A percentile compares a stretch with the other conserved stretches of the same genome.
Evolutionary conservation across 23 tunicate species (phyloP).

Genomic region (Styela clava): DNA sequence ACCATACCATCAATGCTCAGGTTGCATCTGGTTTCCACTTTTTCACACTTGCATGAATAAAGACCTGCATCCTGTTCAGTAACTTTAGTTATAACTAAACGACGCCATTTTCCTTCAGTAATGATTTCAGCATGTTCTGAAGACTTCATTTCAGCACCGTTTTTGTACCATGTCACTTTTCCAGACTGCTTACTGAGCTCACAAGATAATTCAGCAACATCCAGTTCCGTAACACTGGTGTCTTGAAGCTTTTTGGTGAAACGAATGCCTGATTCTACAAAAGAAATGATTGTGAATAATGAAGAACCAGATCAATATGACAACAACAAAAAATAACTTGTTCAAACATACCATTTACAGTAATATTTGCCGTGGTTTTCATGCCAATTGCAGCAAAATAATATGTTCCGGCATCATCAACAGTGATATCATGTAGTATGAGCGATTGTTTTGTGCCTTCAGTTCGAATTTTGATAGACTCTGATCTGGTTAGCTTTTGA

Average conservation of each 20-base stretch:
- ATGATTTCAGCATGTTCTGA: constrained; percentile 57
- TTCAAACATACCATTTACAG: constrained; percentile 63
- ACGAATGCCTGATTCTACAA: constrained; percentile 63
- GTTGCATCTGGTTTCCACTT: constrained; percentile 50
- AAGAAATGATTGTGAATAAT: not conserved
- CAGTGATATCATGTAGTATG: constrained; percentile 53
- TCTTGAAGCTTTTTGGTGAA: constrained; percentile 84
- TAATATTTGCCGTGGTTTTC: constrained; percentile 40
- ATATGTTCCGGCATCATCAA: constrained; percentile 63
- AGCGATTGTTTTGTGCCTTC: constrained; percentile 51
- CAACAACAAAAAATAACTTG: not conserved
- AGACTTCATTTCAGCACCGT: constrained; percentile 40
- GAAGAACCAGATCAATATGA: too few species aligned
- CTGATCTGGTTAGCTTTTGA: constrained; percentile 51
- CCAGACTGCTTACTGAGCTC: constrained; percentile 65
- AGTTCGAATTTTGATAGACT: constrained; percentile 52
- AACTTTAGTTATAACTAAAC: constrained; percentile 62
- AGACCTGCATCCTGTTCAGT: constrained; percentile 53
- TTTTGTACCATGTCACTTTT: constrained; percentile 82
- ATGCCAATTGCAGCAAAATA: constrained; percentile 59
- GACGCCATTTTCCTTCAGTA: constrained; percentile 64
- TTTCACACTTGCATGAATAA: constrained; percentile 78
- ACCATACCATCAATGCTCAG: constrained; percentile 57
- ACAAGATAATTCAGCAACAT: constrained; percentile 74
- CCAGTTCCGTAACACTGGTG: constrained; percentile 68